Base-by-base conservation (phyloP, 1,140 invertebrate species). In the Bombus sibiricus region DNA sequence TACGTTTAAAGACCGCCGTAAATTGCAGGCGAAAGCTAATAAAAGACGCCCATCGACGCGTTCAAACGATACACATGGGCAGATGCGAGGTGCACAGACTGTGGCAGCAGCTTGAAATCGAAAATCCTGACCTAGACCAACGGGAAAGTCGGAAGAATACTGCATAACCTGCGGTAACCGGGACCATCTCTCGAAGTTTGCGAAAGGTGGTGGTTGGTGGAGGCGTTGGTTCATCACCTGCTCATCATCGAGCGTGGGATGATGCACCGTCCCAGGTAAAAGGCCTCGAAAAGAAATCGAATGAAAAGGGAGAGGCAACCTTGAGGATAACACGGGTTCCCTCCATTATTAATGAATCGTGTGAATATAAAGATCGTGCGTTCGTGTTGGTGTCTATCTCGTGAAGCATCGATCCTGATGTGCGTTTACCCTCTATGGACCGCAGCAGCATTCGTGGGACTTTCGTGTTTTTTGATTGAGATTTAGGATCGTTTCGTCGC, bases 241-340 rank as follows among this genome's bases (percentile, higher is more conserved):
- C 90, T 92, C 87, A 88, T 91, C 91, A 89, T 88, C 80, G 85
- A 91, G 92, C 92, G 93, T 93, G 93, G 93, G 93, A 94, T 92
- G 93, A 92, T 92, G 86, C 89, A 79, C 79, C 82, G 87, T 81
- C 62, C 73, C 90, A 92, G 90, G 89, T 91, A 91, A 85, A 85
- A 88, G 64, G 83, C 73, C 59, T 64, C 64, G 32, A 34, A 87
- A 86, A 88, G 79, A 79, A 88, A 86, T 86, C 89, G 91, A 90
- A 88, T 91, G 81, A 89, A 90, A 89, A 87, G 82, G 75, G 77
- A 79, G 85, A 90, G 74, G 43, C 62, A 66, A 64, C 71, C 81
- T 90, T 66, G 86, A 71, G 90, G 81, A 92, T 88, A 88, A 87
- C 88, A 73, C 57, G 86, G 88, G 73, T 88, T 75, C 82, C 91